A percentile compares a stretch with the other conserved stretches of the same genome.
Conservation (phyloP, 2,113 vertebrate genomes). For the Heliornis fulica region DNA sequence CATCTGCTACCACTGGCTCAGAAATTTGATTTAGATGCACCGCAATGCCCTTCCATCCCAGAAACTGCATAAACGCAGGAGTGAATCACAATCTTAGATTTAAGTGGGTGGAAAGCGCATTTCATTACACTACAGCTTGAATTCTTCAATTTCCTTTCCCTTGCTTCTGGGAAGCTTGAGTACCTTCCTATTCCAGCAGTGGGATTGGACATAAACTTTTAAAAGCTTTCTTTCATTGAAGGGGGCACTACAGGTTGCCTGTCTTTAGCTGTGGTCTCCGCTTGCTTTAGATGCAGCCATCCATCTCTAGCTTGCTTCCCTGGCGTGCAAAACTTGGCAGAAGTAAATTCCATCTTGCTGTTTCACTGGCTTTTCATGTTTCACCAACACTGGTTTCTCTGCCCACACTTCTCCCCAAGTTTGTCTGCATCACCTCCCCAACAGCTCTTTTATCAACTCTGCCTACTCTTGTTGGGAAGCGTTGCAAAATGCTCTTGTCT, state of each 20-base stretch:
- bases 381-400: fast-evolving
- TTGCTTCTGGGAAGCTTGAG: not conserved
- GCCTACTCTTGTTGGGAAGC: not conserved
- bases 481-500: not conserved
- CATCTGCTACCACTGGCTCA: constrained; percentile 49
- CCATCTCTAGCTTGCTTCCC: not conserved
- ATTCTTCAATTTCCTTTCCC: constrained; percentile 6
- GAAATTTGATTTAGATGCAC: constrained; percentile 33
- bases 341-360: not conserved
- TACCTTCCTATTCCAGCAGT: not conserved
- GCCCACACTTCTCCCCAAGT: not conserved
- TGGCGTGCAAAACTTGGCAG: not conserved
- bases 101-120: constrained; percentile 35
- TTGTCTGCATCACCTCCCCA: not conserved
- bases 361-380: not conserved
- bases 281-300: not conserved
- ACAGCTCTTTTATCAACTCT: not conserved
- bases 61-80: constrained; percentile 21
- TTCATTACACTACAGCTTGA: constrained; percentile 15
- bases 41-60: not conserved
- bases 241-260: not conserved
- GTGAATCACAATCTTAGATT: constrained; percentile 38
- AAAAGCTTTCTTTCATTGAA: not conserved
- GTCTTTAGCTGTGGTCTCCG: not conserved
- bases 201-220: not conserved